These are phyloP conservation scores for Cercopithecus mona DNA, from an alignment of 2,113 vertebrate species.

Conservation along the genomic window DNA sequence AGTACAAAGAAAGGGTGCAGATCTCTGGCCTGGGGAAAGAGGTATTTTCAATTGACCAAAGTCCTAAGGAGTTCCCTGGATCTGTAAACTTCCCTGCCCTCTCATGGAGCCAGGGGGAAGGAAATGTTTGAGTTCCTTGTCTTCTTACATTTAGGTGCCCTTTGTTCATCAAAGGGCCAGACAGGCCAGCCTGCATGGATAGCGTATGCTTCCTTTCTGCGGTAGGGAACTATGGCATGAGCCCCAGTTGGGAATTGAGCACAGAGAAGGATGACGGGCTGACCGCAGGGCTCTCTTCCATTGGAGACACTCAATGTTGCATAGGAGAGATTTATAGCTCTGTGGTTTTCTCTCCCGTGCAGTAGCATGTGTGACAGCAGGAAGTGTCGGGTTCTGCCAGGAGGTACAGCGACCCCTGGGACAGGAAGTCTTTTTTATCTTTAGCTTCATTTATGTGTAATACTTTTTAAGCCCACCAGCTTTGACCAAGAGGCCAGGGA, in stretches of 20 bases:
- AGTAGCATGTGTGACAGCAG: slow-evolving; percentile 28
- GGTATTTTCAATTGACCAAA: background rate
- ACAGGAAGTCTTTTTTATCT: slow-evolving; percentile 56
- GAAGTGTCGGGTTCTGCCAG: slow-evolving; percentile 31
- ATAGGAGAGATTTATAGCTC: slow-evolving; percentile 27
- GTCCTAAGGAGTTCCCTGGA: background rate
- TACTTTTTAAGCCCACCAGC: background rate
- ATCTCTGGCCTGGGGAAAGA: background rate
- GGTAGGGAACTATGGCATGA: background rate
- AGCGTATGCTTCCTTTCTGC: background rate
- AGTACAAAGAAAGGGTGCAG: background rate
- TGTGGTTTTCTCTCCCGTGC: slow-evolving; percentile 38
- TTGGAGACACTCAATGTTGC: background rate
- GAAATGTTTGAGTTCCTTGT: background rate
- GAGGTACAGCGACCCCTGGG: slow-evolving; percentile 11
- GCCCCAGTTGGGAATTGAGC: background rate
- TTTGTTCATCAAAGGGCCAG: background rate
- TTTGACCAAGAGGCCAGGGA: background rate
- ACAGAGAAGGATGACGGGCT: background rate
- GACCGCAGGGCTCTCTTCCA: background rate
- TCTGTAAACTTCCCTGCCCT: background rate
- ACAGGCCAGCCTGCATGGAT: background rate
- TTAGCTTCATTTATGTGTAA: background rate
- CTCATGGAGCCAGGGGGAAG: background rate
- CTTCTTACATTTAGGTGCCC: background rate